Conservation (phyloP, 1,140 invertebrate species). For the Idris sp. region DNA sequence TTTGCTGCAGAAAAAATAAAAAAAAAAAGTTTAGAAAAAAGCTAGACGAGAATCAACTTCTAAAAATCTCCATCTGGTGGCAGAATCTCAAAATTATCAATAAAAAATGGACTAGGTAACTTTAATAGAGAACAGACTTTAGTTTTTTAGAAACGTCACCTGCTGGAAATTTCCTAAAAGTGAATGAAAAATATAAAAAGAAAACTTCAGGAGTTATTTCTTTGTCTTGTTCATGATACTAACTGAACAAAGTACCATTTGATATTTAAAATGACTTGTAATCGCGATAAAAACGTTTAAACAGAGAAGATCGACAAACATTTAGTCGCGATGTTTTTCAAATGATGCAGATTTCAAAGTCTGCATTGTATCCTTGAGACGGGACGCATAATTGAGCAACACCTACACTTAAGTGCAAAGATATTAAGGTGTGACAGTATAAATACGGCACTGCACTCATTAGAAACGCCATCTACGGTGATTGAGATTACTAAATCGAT, state of each 20-base stretch:
- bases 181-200: too few relatives aligned
- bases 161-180: too few relatives aligned
- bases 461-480: slow-evolving; percentile 49
- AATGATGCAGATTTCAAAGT: slow-evolving; percentile 55
- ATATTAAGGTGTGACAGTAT: slow-evolving; percentile 56
- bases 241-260: slow-evolving; percentile 3
- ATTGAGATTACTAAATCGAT: slow-evolving; percentile 50
- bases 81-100: too few relatives aligned
- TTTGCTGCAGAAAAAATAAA: too few relatives aligned
- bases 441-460: slow-evolving; percentile 50
- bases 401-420: slow-evolving; percentile 41
- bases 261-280: slow-evolving; percentile 6
- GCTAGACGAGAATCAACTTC: too few relatives aligned
- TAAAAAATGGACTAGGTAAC: too few relatives aligned
- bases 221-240: background rate
- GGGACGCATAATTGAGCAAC: slow-evolving; percentile 61
- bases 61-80: too few relatives aligned
- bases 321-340: slow-evolving; percentile 42
- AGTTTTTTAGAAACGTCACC: too few relatives aligned
- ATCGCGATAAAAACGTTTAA: slow-evolving; percentile 5
- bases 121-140: too few relatives aligned
- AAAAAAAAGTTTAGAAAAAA: too few relatives aligned
- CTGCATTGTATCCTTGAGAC: slow-evolving; percentile 61
- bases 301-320: slow-evolving; percentile 26
- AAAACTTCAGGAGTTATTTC: too few relatives aligned